A percentile compares a stretch with the other conserved stretches of the same genome.
Conservation (phyloP, 2,113 vertebrate species). For the Gopherus evgoodei region DNA sequence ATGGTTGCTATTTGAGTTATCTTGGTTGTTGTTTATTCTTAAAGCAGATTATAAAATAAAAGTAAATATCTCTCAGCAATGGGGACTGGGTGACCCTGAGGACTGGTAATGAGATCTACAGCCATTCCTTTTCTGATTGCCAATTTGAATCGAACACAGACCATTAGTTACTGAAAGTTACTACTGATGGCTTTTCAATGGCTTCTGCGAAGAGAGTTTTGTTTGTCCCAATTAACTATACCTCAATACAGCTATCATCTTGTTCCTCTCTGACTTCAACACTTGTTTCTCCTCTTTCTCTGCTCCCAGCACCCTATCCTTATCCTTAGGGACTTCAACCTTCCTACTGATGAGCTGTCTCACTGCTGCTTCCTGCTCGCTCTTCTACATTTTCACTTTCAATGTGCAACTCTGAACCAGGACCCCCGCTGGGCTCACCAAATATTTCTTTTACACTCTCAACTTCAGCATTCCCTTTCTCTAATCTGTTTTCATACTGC, state of each 20-base stretch:
- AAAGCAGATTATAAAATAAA: constrained; percentile 22
- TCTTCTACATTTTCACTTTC: not conserved
- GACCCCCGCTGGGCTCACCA: not conserved
- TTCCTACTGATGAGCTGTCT: not conserved
- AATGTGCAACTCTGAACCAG: not conserved
- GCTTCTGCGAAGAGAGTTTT: not conserved
- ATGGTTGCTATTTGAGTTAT: not conserved
- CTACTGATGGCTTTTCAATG: not conserved
- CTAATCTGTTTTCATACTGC: not conserved
- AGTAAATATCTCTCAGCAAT: not conserved
- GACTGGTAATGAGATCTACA: not conserved
- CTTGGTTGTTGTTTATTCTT: not conserved
- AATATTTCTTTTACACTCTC: not conserved
- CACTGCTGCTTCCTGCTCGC: not conserved
- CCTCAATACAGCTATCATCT: not conserved
- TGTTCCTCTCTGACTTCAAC: not conserved
- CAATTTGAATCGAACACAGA: not conserved
- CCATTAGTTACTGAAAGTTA: not conserved
- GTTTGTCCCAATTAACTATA: not conserved
- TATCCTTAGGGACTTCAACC: not conserved
- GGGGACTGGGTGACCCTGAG: not conserved
- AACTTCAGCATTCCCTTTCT: not conserved
- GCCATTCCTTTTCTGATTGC: not conserved
- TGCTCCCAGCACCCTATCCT: not conserved
- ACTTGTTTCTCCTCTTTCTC: not conserved